phyloP scores from a whole-genome alignment of 2,888 invertebrate genomes.

The Papilio demoleus region DNA sequence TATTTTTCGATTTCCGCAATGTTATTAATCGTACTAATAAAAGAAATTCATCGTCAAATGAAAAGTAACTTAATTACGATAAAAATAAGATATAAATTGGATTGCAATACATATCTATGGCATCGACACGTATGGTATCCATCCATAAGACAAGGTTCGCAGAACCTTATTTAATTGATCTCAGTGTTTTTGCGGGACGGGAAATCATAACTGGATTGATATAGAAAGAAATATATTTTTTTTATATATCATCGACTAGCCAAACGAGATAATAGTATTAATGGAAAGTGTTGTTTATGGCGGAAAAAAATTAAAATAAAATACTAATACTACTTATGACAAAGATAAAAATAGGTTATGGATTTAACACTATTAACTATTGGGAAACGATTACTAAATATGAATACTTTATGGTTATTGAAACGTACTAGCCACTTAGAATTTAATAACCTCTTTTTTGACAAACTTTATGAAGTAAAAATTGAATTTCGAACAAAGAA shows the following conservation, averaged over 20 bases:
- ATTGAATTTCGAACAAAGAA: too few species aligned
- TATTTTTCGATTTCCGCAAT: conserved; percentile 40
- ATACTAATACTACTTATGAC: background rate
- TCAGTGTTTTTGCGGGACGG: conserved; percentile 34
- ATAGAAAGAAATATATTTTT: conserved; percentile 25
- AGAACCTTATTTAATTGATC: conserved; percentile 39
- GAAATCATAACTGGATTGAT: conserved; percentile 41
- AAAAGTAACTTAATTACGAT: conserved; percentile 7
- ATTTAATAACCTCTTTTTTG: too few species aligned
- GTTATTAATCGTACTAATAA: conserved; percentile 15
- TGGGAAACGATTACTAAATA: background rate
- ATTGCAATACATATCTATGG: conserved; percentile 11
- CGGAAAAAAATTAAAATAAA: conserved; percentile 29
- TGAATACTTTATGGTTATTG: background rate
- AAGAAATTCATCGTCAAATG: background rate
- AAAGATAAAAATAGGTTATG: too few species aligned
- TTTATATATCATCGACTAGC: conserved; percentile 14
- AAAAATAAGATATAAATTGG: conserved; percentile 1
- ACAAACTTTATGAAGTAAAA: too few species aligned
- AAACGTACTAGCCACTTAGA: too few species aligned
- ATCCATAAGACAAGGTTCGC: conserved; percentile 35
- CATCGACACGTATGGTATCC: conserved; percentile 34
- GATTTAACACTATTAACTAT: too few species aligned
- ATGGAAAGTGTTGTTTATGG: conserved; percentile 35
- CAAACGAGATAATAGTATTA: conserved; percentile 25